Conservation (phyloP, 2,797 vertebrate species). For the Urosaurus nigricauda region DNA sequence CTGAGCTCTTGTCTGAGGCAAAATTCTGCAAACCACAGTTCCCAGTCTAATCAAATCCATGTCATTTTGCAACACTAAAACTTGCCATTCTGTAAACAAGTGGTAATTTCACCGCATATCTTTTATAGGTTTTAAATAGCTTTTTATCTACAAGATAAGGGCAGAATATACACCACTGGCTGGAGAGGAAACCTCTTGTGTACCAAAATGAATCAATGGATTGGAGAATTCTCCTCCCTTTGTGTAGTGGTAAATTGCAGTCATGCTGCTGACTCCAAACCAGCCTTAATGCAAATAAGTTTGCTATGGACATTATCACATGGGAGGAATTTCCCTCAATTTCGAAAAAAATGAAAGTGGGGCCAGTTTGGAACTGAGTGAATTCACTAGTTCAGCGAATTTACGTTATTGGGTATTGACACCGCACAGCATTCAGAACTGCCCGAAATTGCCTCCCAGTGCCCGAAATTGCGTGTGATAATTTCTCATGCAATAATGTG, state of each 20-base stretch:
- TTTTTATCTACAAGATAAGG: not conserved
- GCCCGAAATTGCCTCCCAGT: too few relatives aligned
- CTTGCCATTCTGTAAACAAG: not conserved
- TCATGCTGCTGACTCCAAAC: constrained; percentile 28
- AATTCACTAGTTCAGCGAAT: too few relatives aligned
- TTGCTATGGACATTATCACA: too few relatives aligned
- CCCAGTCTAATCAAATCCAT: not conserved
- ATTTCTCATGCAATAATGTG: too few relatives aligned
- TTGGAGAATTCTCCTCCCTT: not conserved
- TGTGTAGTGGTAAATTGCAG: not conserved
- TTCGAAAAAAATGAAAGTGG: too few relatives aligned
- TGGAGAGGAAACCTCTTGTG: not conserved
- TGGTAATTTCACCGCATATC: not conserved
- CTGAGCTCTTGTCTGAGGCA: not conserved
- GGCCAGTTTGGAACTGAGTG: too few relatives aligned
- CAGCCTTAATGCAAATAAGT: constrained; percentile 39
- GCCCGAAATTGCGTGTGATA: too few relatives aligned
- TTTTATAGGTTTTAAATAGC: not conserved
- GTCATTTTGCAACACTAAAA: not conserved
- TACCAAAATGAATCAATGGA: not conserved
- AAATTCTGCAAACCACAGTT: not conserved
- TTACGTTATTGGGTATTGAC: too few relatives aligned
- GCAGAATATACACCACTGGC: not conserved
- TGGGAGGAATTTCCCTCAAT: too few relatives aligned
- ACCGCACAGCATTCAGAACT: too few relatives aligned